Evolutionary conservation across 2,888 invertebrate species (phyloP), one percentile per base, ranked within the genome.

Genomic region (Napeogenes sylphis): DNA sequence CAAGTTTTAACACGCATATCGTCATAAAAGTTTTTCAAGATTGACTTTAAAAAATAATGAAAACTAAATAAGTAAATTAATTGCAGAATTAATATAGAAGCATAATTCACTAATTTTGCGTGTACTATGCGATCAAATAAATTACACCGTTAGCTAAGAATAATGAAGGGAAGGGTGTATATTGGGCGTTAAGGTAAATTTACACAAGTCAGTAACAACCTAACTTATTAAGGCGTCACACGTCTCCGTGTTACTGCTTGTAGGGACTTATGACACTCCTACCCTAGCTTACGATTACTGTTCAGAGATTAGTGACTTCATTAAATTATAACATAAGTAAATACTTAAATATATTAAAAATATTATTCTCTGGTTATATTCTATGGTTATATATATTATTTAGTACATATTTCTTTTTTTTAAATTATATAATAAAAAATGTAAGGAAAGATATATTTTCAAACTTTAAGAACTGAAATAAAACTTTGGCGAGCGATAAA

Each of bases 141-240:
- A 87, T 87, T 84, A 82, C 81, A 78, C 75, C 75, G 82, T 87
- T 84, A 87, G 84, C 82, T 82, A 84, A 87, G 87, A 90, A 86
- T 89, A 83, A 89, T 85, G 85, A 78, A 70, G 79, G 82, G 77
- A 70, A 71, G 75, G 77, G 80, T 76, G 80, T 73, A 83, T 82
- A 86, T 85, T 80, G 81, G 83, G 85, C 81, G 83, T 83, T 78
- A 85, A 88, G 86, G 88, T 87, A 87, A 89, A 90, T 90, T 90
- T 89, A 87, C 87, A 84, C 88, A 81, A 79, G 81, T 78, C 82
- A 81, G 78, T 85, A 83, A 84, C 87, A 84, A 87, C 81, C 84
- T 84, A 84, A 87, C 83, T 87, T 88, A 88, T 89, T 87, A 88
- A 85, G 84, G 83, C 86, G 80, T 88, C 87, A 83, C 79, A 73